Evolutionary conservation across 2,888 invertebrate species (phyloP).

Genomic region (Pheosia tremula): DNA sequence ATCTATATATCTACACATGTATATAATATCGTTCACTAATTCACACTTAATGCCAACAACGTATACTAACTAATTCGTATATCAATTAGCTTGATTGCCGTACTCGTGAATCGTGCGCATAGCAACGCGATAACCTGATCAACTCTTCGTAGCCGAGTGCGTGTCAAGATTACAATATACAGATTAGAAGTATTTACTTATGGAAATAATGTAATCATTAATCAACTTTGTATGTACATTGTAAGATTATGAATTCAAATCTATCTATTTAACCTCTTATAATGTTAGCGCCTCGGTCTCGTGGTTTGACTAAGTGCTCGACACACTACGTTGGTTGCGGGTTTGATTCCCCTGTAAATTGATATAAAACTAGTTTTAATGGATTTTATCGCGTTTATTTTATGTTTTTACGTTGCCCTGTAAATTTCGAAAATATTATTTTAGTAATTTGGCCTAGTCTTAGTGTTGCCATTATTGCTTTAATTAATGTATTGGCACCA

Average conservation of each 20-base stretch:
- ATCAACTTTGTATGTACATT: background rate
- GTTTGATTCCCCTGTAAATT: too few relatives aligned
- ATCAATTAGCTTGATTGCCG: conserved; percentile 29
- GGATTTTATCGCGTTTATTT: too few relatives aligned
- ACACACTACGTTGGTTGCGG: too few relatives aligned
- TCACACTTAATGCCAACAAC: conserved; percentile 24
- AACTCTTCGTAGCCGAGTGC: background rate
- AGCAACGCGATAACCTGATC: background rate
- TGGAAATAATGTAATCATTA: background rate
- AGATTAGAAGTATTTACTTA: background rate
- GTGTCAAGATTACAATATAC: conserved; percentile 1
- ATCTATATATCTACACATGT: conserved; percentile 16
- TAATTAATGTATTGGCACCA: too few relatives aligned
- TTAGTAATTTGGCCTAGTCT: too few relatives aligned
- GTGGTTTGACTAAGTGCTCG: too few relatives aligned
- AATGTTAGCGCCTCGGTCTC: too few relatives aligned
- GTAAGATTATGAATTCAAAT: background rate
- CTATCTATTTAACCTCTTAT: background rate
- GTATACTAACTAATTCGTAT: conserved; percentile 32
- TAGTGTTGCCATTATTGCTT: too few relatives aligned
- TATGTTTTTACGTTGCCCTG: too few relatives aligned
- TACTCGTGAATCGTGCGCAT: conserved; percentile 8
- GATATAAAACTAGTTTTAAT: too few relatives aligned
- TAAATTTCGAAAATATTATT: too few relatives aligned
- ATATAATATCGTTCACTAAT: conserved; percentile 24